Evolutionary conservation across 2,888 invertebrate genomes (phyloP), one percentile per base, ranked within the genome.

Genomic region (Phaedon cochleariae): DNA sequence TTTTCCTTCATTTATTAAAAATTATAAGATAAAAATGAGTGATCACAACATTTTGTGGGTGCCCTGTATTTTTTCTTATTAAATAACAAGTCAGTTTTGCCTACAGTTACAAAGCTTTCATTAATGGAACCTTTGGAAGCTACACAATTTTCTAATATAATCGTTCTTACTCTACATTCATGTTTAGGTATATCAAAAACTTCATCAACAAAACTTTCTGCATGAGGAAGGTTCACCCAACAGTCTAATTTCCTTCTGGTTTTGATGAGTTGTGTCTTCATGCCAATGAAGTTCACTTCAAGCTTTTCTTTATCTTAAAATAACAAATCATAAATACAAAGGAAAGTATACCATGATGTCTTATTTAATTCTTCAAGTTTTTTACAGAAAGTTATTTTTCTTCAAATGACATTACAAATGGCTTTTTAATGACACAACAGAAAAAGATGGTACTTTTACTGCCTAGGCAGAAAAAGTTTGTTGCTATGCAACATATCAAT

Each of bases 81-180:
- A 57, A 81, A 76, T 62, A 80, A 69, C 55, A 81, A 70, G 62
- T 74, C 78, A 22, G 76, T 77, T 76, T 80, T 81, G 41, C 82
- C 82, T 34, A 80, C 61, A 45, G 70, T 74, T 41, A 80, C 62
- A 22, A 75, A 64, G 1, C 70, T 73, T 62, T 74, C 71, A 61
- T 64, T 73, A 26, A 26, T 7, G 10, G 12, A 34, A 34, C 2
- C 2, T 34, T 34, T 34, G 9, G 34, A 10, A 34, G 34, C 12
- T 9, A 7, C 2, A 10, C 10, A 34, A 34, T 10, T 34, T 9
- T 34, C 34, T 10, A 34, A 9, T 12, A 34, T 9, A 31, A 75
- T 51, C 66, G 73, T 65, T 62, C 62, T 59, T 48, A 74, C 49
- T 59, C 54, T 63, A 26, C 75, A 76, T 15, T 68, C 57, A 7